Conservation (phyloP, 2,113 vertebrate species). For the Cyprichromis sp. region DNA sequence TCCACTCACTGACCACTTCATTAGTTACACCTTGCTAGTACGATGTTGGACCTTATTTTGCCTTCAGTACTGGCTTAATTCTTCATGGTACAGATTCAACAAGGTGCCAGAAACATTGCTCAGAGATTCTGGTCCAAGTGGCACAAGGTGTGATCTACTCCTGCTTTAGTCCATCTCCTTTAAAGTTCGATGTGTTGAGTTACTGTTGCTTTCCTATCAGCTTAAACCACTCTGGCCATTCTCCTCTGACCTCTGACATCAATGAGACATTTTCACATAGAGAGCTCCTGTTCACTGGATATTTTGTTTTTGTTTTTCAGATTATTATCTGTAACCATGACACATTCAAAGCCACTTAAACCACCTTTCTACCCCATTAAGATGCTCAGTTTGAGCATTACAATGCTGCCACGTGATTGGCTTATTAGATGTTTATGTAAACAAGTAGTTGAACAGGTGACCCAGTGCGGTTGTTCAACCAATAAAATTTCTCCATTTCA, state of each 20-base stretch:
- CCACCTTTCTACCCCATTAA: background rate
- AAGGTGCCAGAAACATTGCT: background rate
- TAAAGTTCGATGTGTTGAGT: background rate
- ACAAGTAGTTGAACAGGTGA: background rate
- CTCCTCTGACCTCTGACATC: background rate
- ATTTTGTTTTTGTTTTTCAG: background rate
- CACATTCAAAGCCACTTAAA: background rate
- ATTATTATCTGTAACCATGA: background rate
- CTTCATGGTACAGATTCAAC: background rate
- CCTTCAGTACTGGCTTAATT: background rate
- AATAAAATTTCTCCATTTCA: background rate
- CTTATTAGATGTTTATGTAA: background rate
- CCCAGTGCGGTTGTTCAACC: background rate
- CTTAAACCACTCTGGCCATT: background rate
- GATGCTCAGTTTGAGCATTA: background rate
- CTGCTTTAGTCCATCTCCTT: background rate
- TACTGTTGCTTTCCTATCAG: background rate
- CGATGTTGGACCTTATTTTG: background rate
- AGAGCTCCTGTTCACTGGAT: background rate
- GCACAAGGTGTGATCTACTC: background rate
- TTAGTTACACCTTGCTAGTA: background rate
- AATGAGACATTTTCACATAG: background rate
- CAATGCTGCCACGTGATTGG: background rate
- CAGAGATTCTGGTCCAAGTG: background rate
- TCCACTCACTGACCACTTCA: background rate